Base-by-base conservation (phyloP, 2,113 vertebrate species). In the Vidua chalybeata region DNA sequence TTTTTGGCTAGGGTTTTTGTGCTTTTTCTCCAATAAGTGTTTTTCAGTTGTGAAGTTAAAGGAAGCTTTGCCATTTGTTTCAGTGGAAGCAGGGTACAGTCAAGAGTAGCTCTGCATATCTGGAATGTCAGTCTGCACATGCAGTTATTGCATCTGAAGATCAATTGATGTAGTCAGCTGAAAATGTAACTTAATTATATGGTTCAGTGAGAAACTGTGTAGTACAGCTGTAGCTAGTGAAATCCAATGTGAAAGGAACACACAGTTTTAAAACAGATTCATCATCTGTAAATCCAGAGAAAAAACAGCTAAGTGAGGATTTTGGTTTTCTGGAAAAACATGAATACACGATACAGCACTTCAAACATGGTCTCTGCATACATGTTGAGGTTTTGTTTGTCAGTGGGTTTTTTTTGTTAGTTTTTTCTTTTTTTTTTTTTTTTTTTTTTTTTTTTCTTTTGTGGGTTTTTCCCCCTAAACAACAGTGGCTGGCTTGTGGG, bases 161-260 rank as follows among this genome's bases (percentile, higher is more conserved):
- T 94, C 85, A 80, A 55, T 92, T 88, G 77, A 71, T 90, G 72
- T 92, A 93, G 75, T 88, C 68, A 92, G 92, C 92, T 96, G 81
- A 96, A 97, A 94, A 86, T 71, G 76, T 93, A 86, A 88, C 83
- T 78, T 92, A 86, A 97, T 95, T 93, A 92, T 19, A 88, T 93
- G 94, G 85, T 92, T 96, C 83, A 74, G 55, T 90, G 88, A 90
- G 90, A 88, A 69, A 90, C 67, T 74, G 55, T 76, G 90, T 93
- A 90, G 63, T 86, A 84, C 83, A 95, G 68, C 79, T 5, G 8
- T 86, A 84, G 76, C 72, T 84, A 59, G 43, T 59, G 76, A 90
- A 93, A 93, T 93, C 41, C 51, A 62, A 13, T 63, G 68, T 86
- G 75, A 80, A 90, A 69, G 33, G 59, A 93, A 31, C 43, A 69